Conservation (phyloP, 2,113 vertebrate genomes). For the Heterotilapia buettikoferi region DNA sequence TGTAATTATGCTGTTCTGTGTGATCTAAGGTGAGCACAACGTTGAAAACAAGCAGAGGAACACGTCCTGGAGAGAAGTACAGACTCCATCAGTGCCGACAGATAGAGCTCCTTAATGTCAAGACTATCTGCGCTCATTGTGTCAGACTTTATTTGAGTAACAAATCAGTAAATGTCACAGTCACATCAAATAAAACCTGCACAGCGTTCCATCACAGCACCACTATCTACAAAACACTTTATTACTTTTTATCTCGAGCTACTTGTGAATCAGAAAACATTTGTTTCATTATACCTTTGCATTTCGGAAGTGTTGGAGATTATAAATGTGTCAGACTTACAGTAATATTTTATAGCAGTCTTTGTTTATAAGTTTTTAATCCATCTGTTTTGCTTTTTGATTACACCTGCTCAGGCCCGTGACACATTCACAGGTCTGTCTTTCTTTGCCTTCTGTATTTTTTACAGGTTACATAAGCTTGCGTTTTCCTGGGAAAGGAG, state of each 20-base stretch:
- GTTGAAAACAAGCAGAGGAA: background rate
- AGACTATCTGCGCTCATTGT: slow-evolving; percentile 24
- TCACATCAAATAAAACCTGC: slow-evolving; percentile 11
- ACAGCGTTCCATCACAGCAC: background rate
- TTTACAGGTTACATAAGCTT: slow-evolving; percentile 52
- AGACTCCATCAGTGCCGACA: background rate
- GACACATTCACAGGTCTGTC: background rate
- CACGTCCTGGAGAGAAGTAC: background rate
- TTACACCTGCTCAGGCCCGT: background rate
- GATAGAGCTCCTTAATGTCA: background rate
- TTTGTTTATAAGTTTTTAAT: background rate
- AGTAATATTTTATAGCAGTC: background rate
- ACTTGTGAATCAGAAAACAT: background rate
- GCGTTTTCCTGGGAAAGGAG: slow-evolving; percentile 20
- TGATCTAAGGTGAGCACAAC: background rate
- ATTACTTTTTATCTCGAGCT: background rate
- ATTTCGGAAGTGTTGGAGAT: background rate
- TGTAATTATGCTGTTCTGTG: background rate
- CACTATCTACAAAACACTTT: background rate
- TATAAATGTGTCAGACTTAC: background rate
- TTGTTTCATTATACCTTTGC: background rate
- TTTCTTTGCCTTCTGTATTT: background rate
- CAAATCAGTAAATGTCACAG: slow-evolving; percentile 39
- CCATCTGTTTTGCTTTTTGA: background rate
- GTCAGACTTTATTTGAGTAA: slow-evolving; percentile 42